A percentile compares a stretch with the other conserved stretches of the same genome.
phyloP scores from a whole-genome alignment of 2,888 invertebrate species.

The Megamerina dolium region DNA sequence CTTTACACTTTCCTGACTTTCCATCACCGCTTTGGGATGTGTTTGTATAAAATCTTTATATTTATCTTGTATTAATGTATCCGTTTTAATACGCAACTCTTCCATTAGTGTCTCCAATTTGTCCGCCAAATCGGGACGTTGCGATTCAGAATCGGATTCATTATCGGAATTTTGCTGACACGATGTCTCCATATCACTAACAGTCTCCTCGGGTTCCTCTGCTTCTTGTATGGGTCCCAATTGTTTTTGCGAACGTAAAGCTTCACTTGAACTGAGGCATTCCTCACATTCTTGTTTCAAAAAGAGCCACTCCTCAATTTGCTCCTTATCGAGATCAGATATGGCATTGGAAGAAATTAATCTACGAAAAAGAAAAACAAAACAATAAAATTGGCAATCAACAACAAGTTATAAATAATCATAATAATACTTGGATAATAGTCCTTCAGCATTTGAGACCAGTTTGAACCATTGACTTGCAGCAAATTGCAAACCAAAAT shows the following conservation, averaged over 20 bases:
- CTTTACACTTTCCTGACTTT: conserved; percentile 42
- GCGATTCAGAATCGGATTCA: conserved; percentile 51
- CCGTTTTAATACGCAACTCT: conserved; percentile 65
- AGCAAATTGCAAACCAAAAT: conserved; percentile 73
- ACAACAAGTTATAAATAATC: not conserved
- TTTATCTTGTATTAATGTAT: conserved; percentile 58
- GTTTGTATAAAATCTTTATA: conserved; percentile 57
- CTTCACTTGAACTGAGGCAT: conserved; percentile 53
- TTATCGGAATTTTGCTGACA: conserved; percentile 47
- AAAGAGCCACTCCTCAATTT: conserved; percentile 76
- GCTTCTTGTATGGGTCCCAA: conserved; percentile 51
- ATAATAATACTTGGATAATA: conserved; percentile 57
- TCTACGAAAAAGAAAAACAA: too few species aligned
- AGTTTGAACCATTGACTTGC: conserved; percentile 76
- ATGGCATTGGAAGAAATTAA: conserved; percentile 64
- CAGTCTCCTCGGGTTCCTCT: conserved; percentile 58
- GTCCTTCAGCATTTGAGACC: conserved; percentile 75
- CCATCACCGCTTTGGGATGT: conserved; percentile 47
- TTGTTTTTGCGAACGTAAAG: conserved; percentile 37
- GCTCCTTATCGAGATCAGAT: conserved; percentile 66
- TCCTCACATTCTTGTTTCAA: conserved; percentile 84
- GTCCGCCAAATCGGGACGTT: conserved; percentile 64
- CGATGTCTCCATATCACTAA: conserved; percentile 57
- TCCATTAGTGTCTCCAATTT: conserved; percentile 68
- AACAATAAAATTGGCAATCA: conserved; percentile 7